Evolutionary conservation across 2,797 vertebrate genomes (phyloP), one percentile per base, ranked within the genome.

Genomic region (Molossus alvarezi): DNA sequence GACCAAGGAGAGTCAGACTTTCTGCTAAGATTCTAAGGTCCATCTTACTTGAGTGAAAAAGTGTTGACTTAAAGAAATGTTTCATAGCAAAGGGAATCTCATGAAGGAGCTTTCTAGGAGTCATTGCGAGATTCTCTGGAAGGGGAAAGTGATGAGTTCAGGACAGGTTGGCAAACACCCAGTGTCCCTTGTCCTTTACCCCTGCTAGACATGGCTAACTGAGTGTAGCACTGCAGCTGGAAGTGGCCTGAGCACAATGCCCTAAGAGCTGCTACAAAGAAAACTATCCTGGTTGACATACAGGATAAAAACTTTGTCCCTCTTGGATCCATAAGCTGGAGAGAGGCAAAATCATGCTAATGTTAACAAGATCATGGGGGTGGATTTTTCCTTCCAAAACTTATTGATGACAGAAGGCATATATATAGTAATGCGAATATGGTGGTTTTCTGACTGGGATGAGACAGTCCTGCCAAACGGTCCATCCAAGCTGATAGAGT

Each of bases 321-420:
- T 77, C n/a, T 75, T 62, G 20, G 53, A 12, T 45, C 25, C 29
- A 29, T 45, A 71, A 33, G 64, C 55, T 17, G 45, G 64, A 88
- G 48, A 41, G 51, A 86, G 37, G 9, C 60, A 10, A 96, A 92
- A 80, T 88, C 48, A 96, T 90, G 29, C 4, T 62, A 90, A 81
- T 67, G 60, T 75, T 83, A 72, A 76, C 25, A 94, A 94, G 6
- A 11, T 17, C 17, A 3, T 41, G 15, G 67, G 29, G 21, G 12
- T 86, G 0, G 23, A 72, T 48, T 96, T 96, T 94, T 90, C 55
- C 29, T 92, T 73, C 60, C 51, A 79, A 90, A 88, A 58, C 6
- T 55, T 85, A 55, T 18, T 79, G 9, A 73, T 33, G 27, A 41
- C 51, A 62, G 33, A 92, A 79, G 67, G 23, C 23, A 87, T n/a